Evolutionary conservation across 2,888 invertebrate species (phyloP), one percentile per base, ranked within the genome.

Genomic region (Drosophila greeni): DNA sequence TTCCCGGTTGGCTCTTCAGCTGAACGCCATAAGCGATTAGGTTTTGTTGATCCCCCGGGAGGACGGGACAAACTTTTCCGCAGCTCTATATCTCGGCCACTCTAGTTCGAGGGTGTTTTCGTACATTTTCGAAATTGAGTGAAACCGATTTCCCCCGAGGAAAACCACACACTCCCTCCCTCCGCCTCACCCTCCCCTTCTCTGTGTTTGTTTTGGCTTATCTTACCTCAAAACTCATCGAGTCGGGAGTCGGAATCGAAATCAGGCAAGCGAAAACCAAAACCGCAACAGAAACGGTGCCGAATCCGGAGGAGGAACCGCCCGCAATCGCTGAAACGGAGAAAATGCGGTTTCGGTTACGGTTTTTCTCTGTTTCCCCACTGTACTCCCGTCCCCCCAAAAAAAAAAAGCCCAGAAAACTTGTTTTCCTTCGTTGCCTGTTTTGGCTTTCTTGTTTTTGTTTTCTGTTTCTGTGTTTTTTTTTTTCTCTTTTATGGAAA

Each of bases 331-430:
- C 66, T 70, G 74, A 73, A 85, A 85, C 82, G 81, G 85, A 84
- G 85, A 82, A 85, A 85, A 81, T 85, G 84, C 79, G 85, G 85
- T 85, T 84, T 74, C 68, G 85, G 84, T 85, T 85, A 84, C 84
- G 85, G 84, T 84, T 79, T 85, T 84, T 84, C 80, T 77, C 84
- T 84, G 84, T 84, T 85, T 36, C 47, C 51, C 57, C 36, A 20
- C 24, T 45, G 29, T 18, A 1, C 5, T 5, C 18, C 57, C n/a
- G 20, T 3, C 66, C 42, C 55, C 62, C 23, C 37, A 24, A 9
- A 5, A 45, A 23, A 45, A 62, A 42, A 39, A 62, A 45, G 29
- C 37, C 57, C 48, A 55, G 29, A 52, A 60, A 74, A 58, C 66
- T 78, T 82, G 78, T 73, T 80, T 75, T 34, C 45, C 45, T 57